Evolutionary conservation across 35 echinoderm and acorn worm genomes (phyloP), one percentile per base, ranked within the genome.

Genomic region (Patiria miniata): DNA sequence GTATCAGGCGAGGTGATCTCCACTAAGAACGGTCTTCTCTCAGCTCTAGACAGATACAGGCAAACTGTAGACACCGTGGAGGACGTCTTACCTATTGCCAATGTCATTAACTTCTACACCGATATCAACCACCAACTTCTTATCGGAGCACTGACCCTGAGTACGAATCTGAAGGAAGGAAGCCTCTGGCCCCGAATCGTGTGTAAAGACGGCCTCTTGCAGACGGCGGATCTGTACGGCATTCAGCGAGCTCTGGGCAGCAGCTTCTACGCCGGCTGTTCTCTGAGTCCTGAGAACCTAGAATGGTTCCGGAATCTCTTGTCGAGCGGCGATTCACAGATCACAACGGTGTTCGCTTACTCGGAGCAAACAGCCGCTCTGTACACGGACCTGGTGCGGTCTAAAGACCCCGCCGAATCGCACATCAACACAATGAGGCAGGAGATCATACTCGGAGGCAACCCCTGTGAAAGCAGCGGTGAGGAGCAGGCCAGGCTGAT

Each of bases 201-300:
- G 5, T 59, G 80, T 0, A 68, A 84, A 78, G 81, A 89, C 80
- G 83, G 58, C 40, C 81, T 90, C 19, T 60, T 90, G 16, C 76
- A 84, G 28, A 39, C 52, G 6, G n/a, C 69, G 39, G 81, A 90
- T 77, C 44, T 90, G 5, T 84, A 37, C 39, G 88, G 88, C 10
- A 84, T 90, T 34, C 80, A 90, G 51, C 81, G 88, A 14, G 88
- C 88, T 33, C 61, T 90, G 1, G 88, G 88, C 34, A 68, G 40
- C 21, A 76, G 61, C 2, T 84, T 84, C 53, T 90, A 39, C 51
- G 81, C 61, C 6, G 33, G 57, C 21, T 90, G 88, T 19, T 40
- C 42, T n/a, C 29, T 90, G 7, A 53, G 65, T 33, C 12, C 18
- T 12, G 47, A 60, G 6, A 68, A 90, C 51, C 40, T 55, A 26